These are phyloP conservation scores for Pogonophryne albipinna DNA, from an alignment of 2,797 vertebrate species.

Conservation along the genomic window DNA sequence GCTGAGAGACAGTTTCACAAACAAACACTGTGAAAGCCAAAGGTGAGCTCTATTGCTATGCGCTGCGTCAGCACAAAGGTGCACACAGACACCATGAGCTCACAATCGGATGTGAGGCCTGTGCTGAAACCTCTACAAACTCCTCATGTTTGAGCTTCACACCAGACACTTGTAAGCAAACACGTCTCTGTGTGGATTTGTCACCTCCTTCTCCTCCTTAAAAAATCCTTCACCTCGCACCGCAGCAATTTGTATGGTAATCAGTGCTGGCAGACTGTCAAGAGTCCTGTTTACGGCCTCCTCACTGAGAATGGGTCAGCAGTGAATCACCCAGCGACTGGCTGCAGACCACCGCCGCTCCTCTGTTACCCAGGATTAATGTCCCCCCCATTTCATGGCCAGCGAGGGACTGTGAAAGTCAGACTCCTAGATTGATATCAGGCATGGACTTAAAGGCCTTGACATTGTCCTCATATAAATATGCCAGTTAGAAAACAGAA, in stretches of 20 bases:
- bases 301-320: conserved; percentile 62
- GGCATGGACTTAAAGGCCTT: conserved; percentile 59
- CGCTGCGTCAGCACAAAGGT: conserved; percentile 15
- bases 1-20: conserved; percentile 67
- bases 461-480: conserved; percentile 77
- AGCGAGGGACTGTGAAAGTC: conserved; percentile 65
- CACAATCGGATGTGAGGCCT: conserved; percentile 4
- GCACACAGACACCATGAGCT: conserved; percentile 16
- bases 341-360: conserved; percentile 48
- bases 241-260: conserved; percentile 75
- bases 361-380: conserved; percentile 70
- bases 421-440: conserved; percentile 67
- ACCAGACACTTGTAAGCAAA: conserved; percentile 53
- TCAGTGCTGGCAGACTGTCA: conserved; percentile 60
- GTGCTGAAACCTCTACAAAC: neutral
- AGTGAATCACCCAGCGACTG: conserved; percentile 69
- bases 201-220: conserved; percentile 55
- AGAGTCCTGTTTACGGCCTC: conserved; percentile 67
- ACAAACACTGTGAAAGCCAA: conserved; percentile 57
- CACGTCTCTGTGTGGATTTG: conserved; percentile 39
- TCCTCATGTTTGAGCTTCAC: conserved; percentile 44
- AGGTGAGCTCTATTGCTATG: conserved; percentile 28
- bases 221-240: conserved; percentile 54
- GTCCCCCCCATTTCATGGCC: conserved; percentile 67
- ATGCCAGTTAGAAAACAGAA: conserved; percentile 58